Evolutionary conservation across 2,113 vertebrate species (phyloP), one percentile per base, ranked within the genome.

Genomic region (Amblyopsis rosae): DNA sequence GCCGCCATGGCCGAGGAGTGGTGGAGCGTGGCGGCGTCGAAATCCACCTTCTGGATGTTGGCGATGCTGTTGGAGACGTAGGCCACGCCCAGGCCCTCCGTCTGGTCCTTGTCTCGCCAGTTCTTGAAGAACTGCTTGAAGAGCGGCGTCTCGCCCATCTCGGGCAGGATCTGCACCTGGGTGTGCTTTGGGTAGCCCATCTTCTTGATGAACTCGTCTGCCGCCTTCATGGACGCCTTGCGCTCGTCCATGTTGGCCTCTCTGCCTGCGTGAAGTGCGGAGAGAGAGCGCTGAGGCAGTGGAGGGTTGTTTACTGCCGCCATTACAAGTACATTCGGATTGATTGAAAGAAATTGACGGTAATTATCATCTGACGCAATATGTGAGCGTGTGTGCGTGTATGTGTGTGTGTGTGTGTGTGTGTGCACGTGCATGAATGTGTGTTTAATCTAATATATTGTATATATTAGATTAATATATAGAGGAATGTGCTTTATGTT

Each of bases 101-200:
- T 98, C 93, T 98, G 95, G 59, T 99, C 96, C 72, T 19, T 90
- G 73, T 99, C 97, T 0, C 92, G 83, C 98, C 98, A 99, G 92
- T 96, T 97, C 87, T 99, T 99, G 93, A 99, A 99, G 91, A 98
- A 99, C 77, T 99, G 98, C 85, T 98, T 99, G 90, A 99, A 99
- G 67, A 99, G 89, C 0, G 97, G 98, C 0, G 96, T 99, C 93
- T 99, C 98, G 0, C 98, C 98, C 0, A 90, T 93, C 84, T 99
- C 95, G 0, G 98, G 98, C 57, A 99, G 94, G 62, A 99, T 89
- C 76, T 98, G 94, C 67, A 99, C 95, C 91, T 98, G 95, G 0
- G 98, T 99, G 49, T 98, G 94, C 75, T 93, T 96, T 3, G 95
- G 94, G 73, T 99, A 99, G 32, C 88, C 82, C 98, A 99, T 99